Base-by-base conservation (phyloP, 2,113 vertebrate species). In the Craseonycteris thonglongyai region DNA sequence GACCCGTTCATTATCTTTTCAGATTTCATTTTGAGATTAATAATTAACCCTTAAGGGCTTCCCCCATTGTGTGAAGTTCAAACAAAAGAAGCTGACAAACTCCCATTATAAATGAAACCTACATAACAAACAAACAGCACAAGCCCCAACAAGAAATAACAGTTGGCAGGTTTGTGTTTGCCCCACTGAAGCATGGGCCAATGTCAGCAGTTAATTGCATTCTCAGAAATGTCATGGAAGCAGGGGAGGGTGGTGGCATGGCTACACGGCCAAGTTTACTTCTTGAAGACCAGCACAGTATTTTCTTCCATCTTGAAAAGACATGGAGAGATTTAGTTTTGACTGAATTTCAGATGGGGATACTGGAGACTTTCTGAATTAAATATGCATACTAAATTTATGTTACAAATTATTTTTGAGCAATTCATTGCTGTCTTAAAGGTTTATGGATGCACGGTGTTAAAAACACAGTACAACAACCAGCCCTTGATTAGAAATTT, bases 41-140 rank as follows among this genome's bases (percentile, higher is more conserved):
- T 86, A 83, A 91, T 96, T 96, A 96, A 94, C 96, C 89, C 96
- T 83, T 90, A 28, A 94, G 95, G 97, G 95, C 93, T 92, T 98
- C 98, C 92, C 93, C 90, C 96, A 96, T 16, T 74, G 92, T 54
- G 68, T 89, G 85, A 38, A 84, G 97, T 97, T 93, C 93, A 96
- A 83, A 94, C 88, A 95, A 88, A 94, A 96, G 65, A 90, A 94
- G 87, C 96, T 93, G 91, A 93, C 80, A 35, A 68, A 91, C 94
- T 97, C 90, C 88, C 94, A 96, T 97, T 96, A 87, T 5, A 0
- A 59, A 59, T 14, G 11, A 86, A 69, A 86, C 18, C 11, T 69
- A 68, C 6, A 14, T 66, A 76, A 80, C 84, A 76, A 92, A 78
- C 88, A 72, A 69, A 84, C 59, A 74, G 88, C 51, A 68, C 96